Percentiles rank a stretch among this genome's conserved stretches.
These are phyloP conservation scores for Lymantria monacha DNA, from an alignment of 2,888 invertebrate species.

Conservation along the genomic window DNA sequence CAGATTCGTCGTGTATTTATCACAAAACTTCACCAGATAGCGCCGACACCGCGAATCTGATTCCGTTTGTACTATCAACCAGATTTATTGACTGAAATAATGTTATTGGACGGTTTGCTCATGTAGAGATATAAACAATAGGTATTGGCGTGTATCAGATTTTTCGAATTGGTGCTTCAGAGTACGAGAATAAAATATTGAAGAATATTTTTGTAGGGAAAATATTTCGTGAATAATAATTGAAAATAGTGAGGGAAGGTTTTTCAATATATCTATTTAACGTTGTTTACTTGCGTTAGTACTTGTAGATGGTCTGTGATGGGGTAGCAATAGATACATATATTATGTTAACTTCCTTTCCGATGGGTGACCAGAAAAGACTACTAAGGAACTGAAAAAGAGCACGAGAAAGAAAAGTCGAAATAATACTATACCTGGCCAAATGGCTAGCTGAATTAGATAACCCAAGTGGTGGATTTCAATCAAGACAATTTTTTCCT, in stretches of 20 bases:
- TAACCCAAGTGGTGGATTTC: too few relatives aligned
- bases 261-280: background rate
- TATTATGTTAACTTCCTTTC: too few relatives aligned
- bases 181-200: background rate
- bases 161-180: conserved; percentile 10
- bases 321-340: too few relatives aligned
- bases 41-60: conserved; percentile 78
- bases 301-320: too few relatives aligned
- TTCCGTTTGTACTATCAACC: conserved; percentile 68
- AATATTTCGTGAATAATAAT: conserved; percentile 1
- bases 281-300: background rate
- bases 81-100: conserved; percentile 71
- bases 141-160: conserved; percentile 37
- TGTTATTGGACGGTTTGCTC: conserved; percentile 34
- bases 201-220: conserved; percentile 5
- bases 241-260: background rate
- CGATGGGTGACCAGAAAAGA: too few relatives aligned
- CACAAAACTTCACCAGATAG: conserved; percentile 77
- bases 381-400: too few relatives aligned
- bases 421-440: too few relatives aligned
- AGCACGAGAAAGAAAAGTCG: too few relatives aligned
- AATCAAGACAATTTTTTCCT: too few relatives aligned
- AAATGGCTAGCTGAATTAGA: too few relatives aligned
- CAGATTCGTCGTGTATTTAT: conserved; percentile 76
- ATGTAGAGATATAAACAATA: conserved; percentile 33